Evolutionary conservation across 2,797 vertebrate species (phyloP), one percentile per base, ranked within the genome.

Genomic region (Epinephelus coioides): DNA sequence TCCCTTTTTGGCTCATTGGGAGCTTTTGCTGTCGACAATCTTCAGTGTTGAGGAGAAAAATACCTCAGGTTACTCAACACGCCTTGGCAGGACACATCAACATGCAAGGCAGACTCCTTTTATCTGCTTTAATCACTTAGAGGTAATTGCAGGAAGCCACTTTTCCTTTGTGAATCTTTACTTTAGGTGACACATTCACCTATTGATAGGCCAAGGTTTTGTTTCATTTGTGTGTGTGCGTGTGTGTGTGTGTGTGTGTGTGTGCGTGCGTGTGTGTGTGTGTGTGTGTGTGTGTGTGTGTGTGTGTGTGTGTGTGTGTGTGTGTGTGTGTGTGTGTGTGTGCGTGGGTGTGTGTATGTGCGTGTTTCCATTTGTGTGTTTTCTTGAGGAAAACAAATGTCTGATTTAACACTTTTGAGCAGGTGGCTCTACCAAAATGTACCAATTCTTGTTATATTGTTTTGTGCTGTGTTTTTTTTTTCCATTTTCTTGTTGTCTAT

Each of bases 11-110:
- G 59, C 69, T 91, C 60, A 76, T 76, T 17, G 5, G 53, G 73
- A 73, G 73, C 55, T 73, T 88, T 86, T 84, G 92, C 91, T 87
- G 82, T 79, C 50, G 92, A 94, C 92, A 94, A 94, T 94, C 92
- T 67, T 23, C 63, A 44, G 81, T 88, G 84, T 89, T 78, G 69
- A 84, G 69, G 47, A 84, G 61, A 84, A 64, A 57, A 75, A 71
- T 51, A 78, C 70, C 86, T 92, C 88, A 86, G 85, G 86, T 83
- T 66, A 68, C 73, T 84, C 69, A 6, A 66, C 53, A 80, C 56
- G 30, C 80, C 55, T 62, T 74, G 55, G 53, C 73, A 82, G 61
- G 73, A 68, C 60, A 57, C 19, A 76, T 72, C 54, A 40, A 43
- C 50, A 55, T 38, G 51, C 60, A 65, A 44, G 14, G 49, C 65